Conservation (phyloP, 2,888 invertebrate genomes). For the Halocaridina rubra region DNA sequence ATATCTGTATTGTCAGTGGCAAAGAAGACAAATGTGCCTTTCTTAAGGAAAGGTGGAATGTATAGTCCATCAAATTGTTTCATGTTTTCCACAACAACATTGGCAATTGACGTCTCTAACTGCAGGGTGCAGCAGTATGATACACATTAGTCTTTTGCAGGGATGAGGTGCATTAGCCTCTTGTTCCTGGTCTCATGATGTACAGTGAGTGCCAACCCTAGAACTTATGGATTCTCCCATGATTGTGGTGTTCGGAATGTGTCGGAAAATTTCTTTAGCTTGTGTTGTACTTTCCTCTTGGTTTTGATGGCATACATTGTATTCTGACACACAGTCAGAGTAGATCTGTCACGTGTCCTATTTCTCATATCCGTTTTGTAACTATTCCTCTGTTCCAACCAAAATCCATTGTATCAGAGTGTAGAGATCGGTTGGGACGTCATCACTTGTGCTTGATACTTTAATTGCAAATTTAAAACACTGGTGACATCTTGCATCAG, state of each 20-base stretch:
- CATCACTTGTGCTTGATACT: neutral
- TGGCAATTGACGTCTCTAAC: slow-evolving; percentile 44
- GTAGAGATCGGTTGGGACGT: slow-evolving; percentile 5
- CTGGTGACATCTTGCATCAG: neutral
- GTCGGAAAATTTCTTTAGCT: neutral
- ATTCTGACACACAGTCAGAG: slow-evolving; percentile 1
- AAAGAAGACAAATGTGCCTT: slow-evolving; percentile 49
- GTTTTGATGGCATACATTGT: slow-evolving; percentile 9
- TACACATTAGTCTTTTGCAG: slow-evolving; percentile 19
- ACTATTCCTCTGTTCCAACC: neutral
- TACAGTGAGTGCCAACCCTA: slow-evolving; percentile 34
- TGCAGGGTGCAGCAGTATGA: slow-evolving; percentile 21
- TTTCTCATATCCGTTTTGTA: neutral
- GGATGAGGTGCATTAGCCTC: slow-evolving; percentile 29
- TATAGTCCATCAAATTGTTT: slow-evolving; percentile 36
- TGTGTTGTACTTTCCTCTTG: neutral
- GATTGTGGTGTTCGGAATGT: neutral
- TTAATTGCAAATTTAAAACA: neutral
- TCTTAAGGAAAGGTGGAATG: slow-evolving; percentile 37
- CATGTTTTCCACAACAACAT: slow-evolving; percentile 51
- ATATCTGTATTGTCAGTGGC: slow-evolving; percentile 69
- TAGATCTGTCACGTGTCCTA: neutral
- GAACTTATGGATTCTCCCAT: neutral
- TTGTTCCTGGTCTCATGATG: slow-evolving; percentile 37
- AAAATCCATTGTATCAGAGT: neutral